A percentile compares a stretch with the other conserved stretches of the same genome.
Conservation (phyloP, 2,888 invertebrate genomes). For the Calameuta filiformis region DNA sequence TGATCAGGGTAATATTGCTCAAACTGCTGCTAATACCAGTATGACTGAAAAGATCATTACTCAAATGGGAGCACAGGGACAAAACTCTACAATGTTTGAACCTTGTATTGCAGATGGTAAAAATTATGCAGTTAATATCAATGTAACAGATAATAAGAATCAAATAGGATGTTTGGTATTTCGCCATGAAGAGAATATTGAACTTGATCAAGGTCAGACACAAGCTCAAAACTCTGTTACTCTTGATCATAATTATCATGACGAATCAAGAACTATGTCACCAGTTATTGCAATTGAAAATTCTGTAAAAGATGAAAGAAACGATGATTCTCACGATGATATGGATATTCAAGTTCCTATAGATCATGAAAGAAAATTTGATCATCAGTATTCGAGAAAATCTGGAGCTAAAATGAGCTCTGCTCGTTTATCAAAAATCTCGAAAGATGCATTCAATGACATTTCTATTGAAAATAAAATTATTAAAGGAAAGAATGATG, state of each 20-base stretch:
- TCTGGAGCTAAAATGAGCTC: neutral
- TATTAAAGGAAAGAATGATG: neutral
- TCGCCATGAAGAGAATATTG: neutral
- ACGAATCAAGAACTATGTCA: conserved; percentile 14
- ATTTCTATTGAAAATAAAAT: neutral
- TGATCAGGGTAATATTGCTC: neutral
- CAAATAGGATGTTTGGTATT: conserved; percentile 12
- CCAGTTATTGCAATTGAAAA: conserved; percentile 1
- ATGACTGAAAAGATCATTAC: neutral
- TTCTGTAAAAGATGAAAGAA: neutral
- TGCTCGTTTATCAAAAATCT: neutral
- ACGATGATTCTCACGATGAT: neutral
- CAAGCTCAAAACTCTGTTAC: conserved; percentile 10
- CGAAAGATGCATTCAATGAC: neutral
- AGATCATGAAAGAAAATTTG: conserved; percentile 13
- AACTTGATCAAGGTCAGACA: neutral
- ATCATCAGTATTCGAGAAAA: conserved; percentile 18
- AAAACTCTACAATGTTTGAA: neutral
- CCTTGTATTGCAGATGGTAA: neutral
- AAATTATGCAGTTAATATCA: conserved; percentile 7
- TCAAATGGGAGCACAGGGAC: neutral
- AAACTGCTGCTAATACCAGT: neutral
- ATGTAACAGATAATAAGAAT: conserved; percentile 5
- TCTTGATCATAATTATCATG: conserved; percentile 19
- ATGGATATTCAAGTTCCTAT: conserved; percentile 13